Conservation (phyloP, 2,888 invertebrate genomes). For the Platerodrilus igneus region DNA sequence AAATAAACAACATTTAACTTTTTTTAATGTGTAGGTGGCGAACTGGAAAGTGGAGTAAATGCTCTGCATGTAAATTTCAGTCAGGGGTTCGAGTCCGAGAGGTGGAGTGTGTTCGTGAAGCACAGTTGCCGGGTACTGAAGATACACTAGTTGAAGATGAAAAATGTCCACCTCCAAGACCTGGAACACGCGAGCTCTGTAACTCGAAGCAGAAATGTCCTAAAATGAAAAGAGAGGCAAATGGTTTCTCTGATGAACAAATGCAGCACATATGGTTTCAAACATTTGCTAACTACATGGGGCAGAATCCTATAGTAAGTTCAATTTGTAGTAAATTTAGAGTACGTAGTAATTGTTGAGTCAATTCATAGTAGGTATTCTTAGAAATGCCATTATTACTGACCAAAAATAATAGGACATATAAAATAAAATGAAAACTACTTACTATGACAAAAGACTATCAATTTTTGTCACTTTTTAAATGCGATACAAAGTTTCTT, state of each 20-base stretch:
- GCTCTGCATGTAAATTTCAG: conserved; percentile 52
- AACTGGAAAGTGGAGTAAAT: conserved; percentile 60
- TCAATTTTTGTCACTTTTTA: too few species aligned
- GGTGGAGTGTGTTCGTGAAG: conserved; percentile 51
- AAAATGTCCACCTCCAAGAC: conserved; percentile 37
- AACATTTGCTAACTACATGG: conserved; percentile 27
- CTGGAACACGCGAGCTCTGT: conserved; percentile 43
- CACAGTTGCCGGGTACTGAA: conserved; percentile 46
- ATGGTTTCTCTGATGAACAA: conserved; percentile 34
- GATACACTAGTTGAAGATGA: conserved; percentile 46
- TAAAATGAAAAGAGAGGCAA: conserved; percentile 31
- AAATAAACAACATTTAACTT: too few species aligned
- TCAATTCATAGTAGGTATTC: too few species aligned
- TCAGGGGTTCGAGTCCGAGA: conserved; percentile 47
- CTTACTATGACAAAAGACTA: too few species aligned
- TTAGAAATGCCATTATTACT: too few species aligned
- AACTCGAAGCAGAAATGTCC: conserved; percentile 40
- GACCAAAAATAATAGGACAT: too few species aligned
- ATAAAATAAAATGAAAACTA: too few species aligned
- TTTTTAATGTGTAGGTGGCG: conserved; percentile 64
- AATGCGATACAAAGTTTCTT: too few species aligned
- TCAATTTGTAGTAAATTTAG: conserved; percentile 15
- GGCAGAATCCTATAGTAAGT: conserved; percentile 18
- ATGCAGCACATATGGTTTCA: conserved; percentile 40
- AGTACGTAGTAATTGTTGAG: too few species aligned